Evolutionary conservation across 2,888 invertebrate genomes (phyloP).

Genomic region (Ophioninae sp.): DNA sequence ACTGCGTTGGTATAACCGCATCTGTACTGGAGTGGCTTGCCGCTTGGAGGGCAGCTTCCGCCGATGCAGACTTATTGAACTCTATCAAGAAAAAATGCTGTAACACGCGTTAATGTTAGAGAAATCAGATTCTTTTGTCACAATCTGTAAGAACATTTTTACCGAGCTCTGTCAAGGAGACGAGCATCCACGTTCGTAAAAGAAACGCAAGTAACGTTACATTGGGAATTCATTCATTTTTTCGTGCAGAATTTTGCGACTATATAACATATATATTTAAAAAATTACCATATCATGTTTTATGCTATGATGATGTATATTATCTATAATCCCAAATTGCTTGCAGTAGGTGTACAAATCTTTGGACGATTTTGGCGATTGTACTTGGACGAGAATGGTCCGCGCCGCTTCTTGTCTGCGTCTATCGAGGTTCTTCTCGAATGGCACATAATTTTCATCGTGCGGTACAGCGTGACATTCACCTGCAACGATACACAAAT

Average conservation of each 20-base stretch:
- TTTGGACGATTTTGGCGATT: constrained; percentile 86
- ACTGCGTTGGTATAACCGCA: constrained; percentile 85
- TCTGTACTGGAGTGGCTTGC: constrained; percentile 84
- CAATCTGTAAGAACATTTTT: background rate
- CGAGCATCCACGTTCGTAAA: too few species aligned
- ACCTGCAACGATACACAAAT: constrained; percentile 19
- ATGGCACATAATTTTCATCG: constrained; percentile 68
- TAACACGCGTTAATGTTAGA: constrained; percentile 63
- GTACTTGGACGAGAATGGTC: constrained; percentile 89
- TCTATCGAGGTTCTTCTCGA: constrained; percentile 84
- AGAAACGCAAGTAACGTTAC: too few species aligned
- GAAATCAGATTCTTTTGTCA: background rate
- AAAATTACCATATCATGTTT: constrained; percentile 77
- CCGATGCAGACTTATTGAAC: constrained; percentile 83
- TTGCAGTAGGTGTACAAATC: constrained; percentile 88
- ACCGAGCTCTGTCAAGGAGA: too few species aligned
- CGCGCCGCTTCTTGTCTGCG: constrained; percentile 86
- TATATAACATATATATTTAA: background rate
- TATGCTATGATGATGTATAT: constrained; percentile 85
- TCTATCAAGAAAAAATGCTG: constrained; percentile 90
- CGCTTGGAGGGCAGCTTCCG: constrained; percentile 83
- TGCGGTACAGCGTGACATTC: constrained; percentile 50
- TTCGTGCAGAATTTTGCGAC: too few species aligned
- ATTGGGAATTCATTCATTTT: too few species aligned
- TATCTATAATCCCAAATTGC: constrained; percentile 85